Base-by-base conservation (phyloP, 1,140 invertebrate genomes). In the Orius laevigatus region DNA sequence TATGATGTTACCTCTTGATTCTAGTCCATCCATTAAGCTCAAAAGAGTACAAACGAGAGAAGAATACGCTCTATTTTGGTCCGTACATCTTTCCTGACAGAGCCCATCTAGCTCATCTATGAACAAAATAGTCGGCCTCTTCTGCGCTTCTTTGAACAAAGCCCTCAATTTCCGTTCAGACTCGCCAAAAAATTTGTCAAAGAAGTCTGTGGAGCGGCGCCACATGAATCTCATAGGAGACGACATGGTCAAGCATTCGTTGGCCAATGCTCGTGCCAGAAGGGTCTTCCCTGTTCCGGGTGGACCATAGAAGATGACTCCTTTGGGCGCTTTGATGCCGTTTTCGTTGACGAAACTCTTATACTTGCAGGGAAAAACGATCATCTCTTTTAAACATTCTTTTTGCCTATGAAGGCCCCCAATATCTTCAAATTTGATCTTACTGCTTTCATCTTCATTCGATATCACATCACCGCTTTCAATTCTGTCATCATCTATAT, bases 151-250 rank as follows among this genome's bases (percentile, higher is more conserved):
- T 60, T 91, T 81, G 70, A 95, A 95, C 11, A 94, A 65, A 32
- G 88, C 65, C 57, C 88, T 73, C 33, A 95, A 69, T 61, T 92
- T 87, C 45, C 87, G 72, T 63, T 95, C 90, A 1, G 87, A 91
- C 63, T 94, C 89, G 2, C 90, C 90, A 18, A 91, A 84, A 76
- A 90, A 85, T 62, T 92, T 91, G 55, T 87, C 81, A 34, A 95
- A 68, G 49, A 89, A 86, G 64, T 95, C 91, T 1, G 89, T 89
- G 25, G 90, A 90, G 70, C 94, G 94, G 14, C 89, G 70, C 81
- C 93, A 89, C 61, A 93, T 94, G 66, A 95, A 94, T 1, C 88
- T 76, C 8, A 94, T 86, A 64, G 86, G 85, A 53, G 74, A 70
- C 10, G 70, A 76, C 1, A 77, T 77, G 12, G 34, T 12, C 58